Percentiles rank a stretch among this genome's conserved stretches.
Evolutionary conservation across 2,888 invertebrate species (phyloP).

Genomic region (Vesta saturnalis): DNA sequence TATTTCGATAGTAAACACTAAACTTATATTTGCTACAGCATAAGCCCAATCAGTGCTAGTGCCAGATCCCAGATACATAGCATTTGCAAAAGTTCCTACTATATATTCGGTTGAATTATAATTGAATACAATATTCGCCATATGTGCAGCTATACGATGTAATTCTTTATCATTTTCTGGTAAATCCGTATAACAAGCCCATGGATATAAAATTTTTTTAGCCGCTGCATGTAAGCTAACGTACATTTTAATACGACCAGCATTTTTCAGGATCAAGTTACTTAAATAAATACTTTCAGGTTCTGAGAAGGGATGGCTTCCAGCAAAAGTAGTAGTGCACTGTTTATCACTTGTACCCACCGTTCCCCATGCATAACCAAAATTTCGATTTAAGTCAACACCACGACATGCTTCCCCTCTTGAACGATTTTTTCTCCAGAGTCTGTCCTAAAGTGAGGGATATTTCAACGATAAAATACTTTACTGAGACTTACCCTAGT

Average conservation of each 20-base stretch:
- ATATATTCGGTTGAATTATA: conserved; percentile 61
- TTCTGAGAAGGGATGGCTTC: conserved; percentile 61
- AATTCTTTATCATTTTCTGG: conserved; percentile 64
- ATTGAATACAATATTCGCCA: conserved; percentile 60
- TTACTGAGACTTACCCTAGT: too few relatives aligned
- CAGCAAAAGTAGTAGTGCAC: conserved; percentile 62
- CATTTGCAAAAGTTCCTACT: conserved; percentile 65
- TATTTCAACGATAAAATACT: too few relatives aligned
- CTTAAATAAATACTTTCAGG: conserved; percentile 68
- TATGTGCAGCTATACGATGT: conserved; percentile 61
- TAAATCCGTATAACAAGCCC: conserved; percentile 69
- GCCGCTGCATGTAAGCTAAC: conserved; percentile 78
- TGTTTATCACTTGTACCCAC: conserved; percentile 45
- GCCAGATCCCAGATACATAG: conserved; percentile 66
- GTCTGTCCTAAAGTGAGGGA: conserved; percentile 30
- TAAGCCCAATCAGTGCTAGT: conserved; percentile 76
- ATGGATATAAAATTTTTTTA: conserved; percentile 73
- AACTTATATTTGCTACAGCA: conserved; percentile 65
- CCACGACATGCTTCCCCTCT: conserved; percentile 68
- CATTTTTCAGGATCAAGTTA: conserved; percentile 66
- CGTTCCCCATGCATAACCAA: conserved; percentile 73
- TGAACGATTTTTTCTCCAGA: conserved; percentile 75
- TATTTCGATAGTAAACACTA: conserved; percentile 70
- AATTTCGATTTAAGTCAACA: conserved; percentile 82
- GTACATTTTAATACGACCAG: conserved; percentile 68